Conservation (phyloP, 2,113 vertebrate genomes). For the Sus scrofa region DNA sequence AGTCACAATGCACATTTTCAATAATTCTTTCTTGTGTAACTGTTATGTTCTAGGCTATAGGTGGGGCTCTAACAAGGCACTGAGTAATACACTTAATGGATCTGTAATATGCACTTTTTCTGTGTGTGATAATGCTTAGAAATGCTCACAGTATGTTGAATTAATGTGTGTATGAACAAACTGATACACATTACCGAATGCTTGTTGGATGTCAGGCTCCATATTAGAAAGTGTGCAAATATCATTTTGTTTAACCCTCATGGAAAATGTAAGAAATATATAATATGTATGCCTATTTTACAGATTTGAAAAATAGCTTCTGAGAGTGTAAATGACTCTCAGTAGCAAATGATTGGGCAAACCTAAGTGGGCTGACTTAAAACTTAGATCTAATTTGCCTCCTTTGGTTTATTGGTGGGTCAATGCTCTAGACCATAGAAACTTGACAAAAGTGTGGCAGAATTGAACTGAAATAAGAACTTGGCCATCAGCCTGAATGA, state of each 20-base stretch:
- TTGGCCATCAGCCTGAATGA: not conserved
- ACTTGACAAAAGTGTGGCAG: not conserved
- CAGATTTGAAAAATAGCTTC: constrained; percentile 10
- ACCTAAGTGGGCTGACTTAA: not conserved
- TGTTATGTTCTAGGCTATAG: not conserved
- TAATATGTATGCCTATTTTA: not conserved
- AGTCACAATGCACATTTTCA: not conserved
- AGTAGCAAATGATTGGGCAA: not conserved
- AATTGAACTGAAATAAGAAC: not conserved
- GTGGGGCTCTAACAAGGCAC: not conserved
- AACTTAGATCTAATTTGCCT: not conserved
- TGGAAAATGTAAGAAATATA: not conserved
- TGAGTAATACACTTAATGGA: not conserved
- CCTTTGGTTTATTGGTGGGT: not conserved
- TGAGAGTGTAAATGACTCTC: not conserved
- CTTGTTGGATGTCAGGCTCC: not conserved
- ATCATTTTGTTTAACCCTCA: not conserved
- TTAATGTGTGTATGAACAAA: not conserved
- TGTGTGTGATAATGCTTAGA: not conserved
- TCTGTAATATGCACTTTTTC: not conserved
- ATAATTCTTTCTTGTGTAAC: not conserved
- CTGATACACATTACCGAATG: not conserved
- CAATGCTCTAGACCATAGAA: not conserved
- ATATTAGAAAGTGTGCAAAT: not conserved
- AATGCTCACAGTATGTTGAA: not conserved